Evolutionary conservation across 2,888 invertebrate species (phyloP), one percentile per base, ranked within the genome.

Genomic region (Rosalia funebris): DNA sequence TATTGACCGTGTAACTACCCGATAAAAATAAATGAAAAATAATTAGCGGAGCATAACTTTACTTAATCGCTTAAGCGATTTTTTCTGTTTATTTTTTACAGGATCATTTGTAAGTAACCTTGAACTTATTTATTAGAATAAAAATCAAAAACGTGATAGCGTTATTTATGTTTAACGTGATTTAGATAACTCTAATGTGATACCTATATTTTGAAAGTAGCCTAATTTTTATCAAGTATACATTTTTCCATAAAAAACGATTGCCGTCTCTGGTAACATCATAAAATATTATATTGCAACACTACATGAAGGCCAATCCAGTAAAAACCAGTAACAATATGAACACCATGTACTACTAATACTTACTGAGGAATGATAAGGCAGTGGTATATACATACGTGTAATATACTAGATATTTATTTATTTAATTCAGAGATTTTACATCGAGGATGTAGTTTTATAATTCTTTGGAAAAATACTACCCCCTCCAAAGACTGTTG

Each of bases 21-120:
- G n/a, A n/a, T n/a, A 25, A 25, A 3, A 25, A 25, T 25, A 25
- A 25, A 5, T 34, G 34, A n/a, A 5, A 34, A 34, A 34, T 34
- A 34, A n/a, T 34, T 2, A 34, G 34, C 10, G 10, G 7, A 25
- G 25, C 7, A 25, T 5, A 25, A 25, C 3, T 34, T 34, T 3
- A 5, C 2, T 34, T 10, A 34, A 34, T 34, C 11, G 11, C 2
- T n/a, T 3, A 34, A n/a, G 10, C 7, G 34, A n/a, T n/a, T 34
- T 5, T n/a, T 34, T 34, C 2, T 34, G 7, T n/a, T 34, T 5
- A 34, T 16, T 1, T 16, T 19, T 17, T 19, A 42, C 16, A 19
- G 19, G 42, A 19, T 42, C 42, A 42, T 42, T 19, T 42, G 19
- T 42, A 19, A 19, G 42, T 19, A 42, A 42, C 42, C 42, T 42